Percentiles rank a stretch among this genome's conserved stretches.
phyloP scores from a whole-genome alignment of 2,113 vertebrate genomes.

The Saguinus imperator region DNA sequence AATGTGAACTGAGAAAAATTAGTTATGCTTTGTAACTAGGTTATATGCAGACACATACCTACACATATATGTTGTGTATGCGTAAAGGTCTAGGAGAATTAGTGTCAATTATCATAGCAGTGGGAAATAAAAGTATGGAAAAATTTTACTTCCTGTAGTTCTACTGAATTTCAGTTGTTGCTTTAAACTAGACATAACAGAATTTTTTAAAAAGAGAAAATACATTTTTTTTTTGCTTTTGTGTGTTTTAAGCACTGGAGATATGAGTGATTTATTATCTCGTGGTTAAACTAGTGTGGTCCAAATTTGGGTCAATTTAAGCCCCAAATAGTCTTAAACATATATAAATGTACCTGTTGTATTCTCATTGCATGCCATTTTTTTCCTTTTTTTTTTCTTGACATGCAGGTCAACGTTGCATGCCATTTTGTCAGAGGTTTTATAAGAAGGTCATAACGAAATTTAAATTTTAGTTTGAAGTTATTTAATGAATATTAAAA shows the following conservation, averaged over 20 bases:
- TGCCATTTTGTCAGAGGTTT: background rate
- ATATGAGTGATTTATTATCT: background rate
- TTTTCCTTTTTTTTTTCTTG: background rate
- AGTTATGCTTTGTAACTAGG: background rate
- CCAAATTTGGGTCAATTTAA: background rate
- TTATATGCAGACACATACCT: background rate
- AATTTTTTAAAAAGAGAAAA: background rate
- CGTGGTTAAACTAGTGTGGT: background rate
- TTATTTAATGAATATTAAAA: constrained; percentile 42
- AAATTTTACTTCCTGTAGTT: background rate
- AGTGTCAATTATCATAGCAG: background rate
- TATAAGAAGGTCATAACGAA: background rate
- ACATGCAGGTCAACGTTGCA: too few relatives aligned
- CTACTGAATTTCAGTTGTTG: background rate
- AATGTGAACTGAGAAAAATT: constrained; percentile 18
- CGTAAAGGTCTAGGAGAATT: background rate
- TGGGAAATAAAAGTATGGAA: background rate
- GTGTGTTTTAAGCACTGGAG: background rate
- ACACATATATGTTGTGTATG: background rate
- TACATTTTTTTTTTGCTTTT: background rate
- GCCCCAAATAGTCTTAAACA: background rate
- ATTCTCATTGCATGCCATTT: background rate
- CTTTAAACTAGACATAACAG: background rate
- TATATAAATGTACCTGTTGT: background rate
- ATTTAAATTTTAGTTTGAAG: background rate